Conservation (phyloP, 1,140 invertebrate species). For the Micrasema minimum region DNA sequence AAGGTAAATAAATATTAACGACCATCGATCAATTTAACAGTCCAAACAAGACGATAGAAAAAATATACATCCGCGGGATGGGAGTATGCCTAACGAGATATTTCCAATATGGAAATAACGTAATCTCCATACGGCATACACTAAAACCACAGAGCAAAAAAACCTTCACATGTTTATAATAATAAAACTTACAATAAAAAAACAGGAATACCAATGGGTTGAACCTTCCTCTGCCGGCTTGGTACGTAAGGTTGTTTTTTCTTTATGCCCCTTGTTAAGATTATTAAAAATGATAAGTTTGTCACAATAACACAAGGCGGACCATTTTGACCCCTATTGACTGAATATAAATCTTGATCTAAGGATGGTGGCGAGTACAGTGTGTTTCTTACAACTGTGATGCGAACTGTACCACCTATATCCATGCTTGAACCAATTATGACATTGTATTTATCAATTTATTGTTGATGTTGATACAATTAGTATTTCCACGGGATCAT, state of each 20-base stretch:
- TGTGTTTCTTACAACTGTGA: conserved; percentile 6
- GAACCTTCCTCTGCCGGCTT: conserved; percentile 32
- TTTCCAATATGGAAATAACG: conserved; percentile 33
- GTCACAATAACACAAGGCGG: conserved; percentile 52
- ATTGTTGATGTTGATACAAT: no score
- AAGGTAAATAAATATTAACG: conserved; percentile 45
- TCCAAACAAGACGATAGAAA: conserved; percentile 34
- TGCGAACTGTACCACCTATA: no score
- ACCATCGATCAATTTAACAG: conserved; percentile 46
- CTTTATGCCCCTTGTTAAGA: conserved; percentile 52
- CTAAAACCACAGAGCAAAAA: conserved; percentile 15
- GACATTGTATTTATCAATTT: no score
- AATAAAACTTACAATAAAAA: conserved; percentile 43
- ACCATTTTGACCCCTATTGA: conserved; percentile 52
- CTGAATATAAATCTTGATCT: conserved; percentile 51
- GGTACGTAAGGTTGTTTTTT: conserved; percentile 48
- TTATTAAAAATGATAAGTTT: conserved; percentile 55
- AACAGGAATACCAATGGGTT: conserved; percentile 41
- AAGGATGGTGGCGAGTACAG: conserved; percentile 36
- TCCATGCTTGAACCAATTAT: no score
- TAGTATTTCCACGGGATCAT: no score
- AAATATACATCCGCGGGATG: conserved; percentile 17
- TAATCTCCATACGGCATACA: conserved; percentile 21
- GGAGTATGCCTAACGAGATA: conserved; percentile 3
- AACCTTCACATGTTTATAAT: conserved; percentile 32